Evolutionary conservation across 2,888 invertebrate species (phyloP).

Genomic region (Papilio demoleus): DNA sequence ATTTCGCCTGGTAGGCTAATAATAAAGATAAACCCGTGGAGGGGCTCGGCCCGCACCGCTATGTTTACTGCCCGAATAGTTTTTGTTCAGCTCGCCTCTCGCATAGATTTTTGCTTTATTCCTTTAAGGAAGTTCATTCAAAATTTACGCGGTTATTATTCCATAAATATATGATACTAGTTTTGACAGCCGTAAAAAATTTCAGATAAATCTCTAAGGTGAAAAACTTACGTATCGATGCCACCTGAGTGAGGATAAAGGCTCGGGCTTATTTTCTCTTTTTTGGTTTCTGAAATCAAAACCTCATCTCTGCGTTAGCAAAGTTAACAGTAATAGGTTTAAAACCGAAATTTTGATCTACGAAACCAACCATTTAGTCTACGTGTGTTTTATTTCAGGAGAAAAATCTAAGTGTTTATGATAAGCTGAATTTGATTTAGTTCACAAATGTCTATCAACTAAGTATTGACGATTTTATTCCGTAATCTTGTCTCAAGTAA

Average conservation of each 20-base stretch:
- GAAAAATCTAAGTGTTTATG: neutral
- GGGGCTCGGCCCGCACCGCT: slow-evolving; percentile 31
- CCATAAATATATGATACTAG: neutral
- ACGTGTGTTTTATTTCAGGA: neutral
- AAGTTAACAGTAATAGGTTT: too few relatives aligned
- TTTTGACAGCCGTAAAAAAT: too few relatives aligned
- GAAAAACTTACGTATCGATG: too few relatives aligned
- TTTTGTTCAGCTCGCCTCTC: slow-evolving; percentile 36
- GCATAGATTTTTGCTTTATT: slow-evolving; percentile 34
- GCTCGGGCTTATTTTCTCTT: too few relatives aligned
- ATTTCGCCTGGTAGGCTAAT: slow-evolving; percentile 83
- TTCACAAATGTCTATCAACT: neutral
- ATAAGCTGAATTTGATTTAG: neutral
- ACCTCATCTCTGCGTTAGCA: too few relatives aligned
- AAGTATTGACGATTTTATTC: neutral
- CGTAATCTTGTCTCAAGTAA: slow-evolving; percentile 5
- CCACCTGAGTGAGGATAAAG: too few relatives aligned
- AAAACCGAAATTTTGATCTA: too few relatives aligned
- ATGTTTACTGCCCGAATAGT: slow-evolving; percentile 40
- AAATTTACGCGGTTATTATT: slow-evolving; percentile 5
- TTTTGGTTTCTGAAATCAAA: too few relatives aligned
- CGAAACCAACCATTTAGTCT: too few relatives aligned
- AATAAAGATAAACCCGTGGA: slow-evolving; percentile 78
- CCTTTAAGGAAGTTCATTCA: slow-evolving; percentile 9
- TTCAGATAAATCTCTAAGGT: too few relatives aligned